Conservation (phyloP, 2,113 vertebrate species). For the Dendrocopos noguchii region DNA sequence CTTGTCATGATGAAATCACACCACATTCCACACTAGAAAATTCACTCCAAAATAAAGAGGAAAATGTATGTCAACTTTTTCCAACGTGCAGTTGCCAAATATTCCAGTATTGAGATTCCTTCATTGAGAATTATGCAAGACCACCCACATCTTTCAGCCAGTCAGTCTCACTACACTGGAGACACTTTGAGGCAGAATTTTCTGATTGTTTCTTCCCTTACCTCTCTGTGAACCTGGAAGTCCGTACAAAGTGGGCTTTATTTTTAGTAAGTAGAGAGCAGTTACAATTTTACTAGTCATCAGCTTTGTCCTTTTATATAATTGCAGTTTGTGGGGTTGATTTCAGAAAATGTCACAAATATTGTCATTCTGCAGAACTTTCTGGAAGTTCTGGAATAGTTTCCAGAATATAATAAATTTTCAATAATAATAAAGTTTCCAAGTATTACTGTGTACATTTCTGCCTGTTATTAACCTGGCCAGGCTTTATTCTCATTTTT, state of each 20-base stretch:
- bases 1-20: slow-evolving; percentile 1
- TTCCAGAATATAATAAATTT: too few species aligned
- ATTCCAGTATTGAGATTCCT: slow-evolving; percentile 40
- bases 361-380: not conserved
- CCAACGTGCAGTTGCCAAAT: slow-evolving; percentile 53
- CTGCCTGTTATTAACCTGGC: slow-evolving; percentile 6
- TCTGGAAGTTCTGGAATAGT: not conserved
- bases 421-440: not conserved
- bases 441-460: slow-evolving; percentile 15
- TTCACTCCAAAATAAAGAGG: not conserved
- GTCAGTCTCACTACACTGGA: not conserved
- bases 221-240: not conserved
- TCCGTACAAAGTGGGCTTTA: not conserved
- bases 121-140: slow-evolving; percentile 50
- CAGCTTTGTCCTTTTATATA: not conserved
- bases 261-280: not conserved
- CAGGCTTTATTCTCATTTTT: not conserved
- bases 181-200: not conserved
- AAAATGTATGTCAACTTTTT: slow-evolving; percentile 12
- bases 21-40: not conserved
- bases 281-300: not conserved
- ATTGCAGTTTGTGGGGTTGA: not conserved
- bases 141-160: slow-evolving; percentile 62
- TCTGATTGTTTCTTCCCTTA: slow-evolving; percentile 7
- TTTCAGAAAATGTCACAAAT: not conserved